Conservation (phyloP, 2,113 vertebrate species). For the Callaeas wilsoni region DNA sequence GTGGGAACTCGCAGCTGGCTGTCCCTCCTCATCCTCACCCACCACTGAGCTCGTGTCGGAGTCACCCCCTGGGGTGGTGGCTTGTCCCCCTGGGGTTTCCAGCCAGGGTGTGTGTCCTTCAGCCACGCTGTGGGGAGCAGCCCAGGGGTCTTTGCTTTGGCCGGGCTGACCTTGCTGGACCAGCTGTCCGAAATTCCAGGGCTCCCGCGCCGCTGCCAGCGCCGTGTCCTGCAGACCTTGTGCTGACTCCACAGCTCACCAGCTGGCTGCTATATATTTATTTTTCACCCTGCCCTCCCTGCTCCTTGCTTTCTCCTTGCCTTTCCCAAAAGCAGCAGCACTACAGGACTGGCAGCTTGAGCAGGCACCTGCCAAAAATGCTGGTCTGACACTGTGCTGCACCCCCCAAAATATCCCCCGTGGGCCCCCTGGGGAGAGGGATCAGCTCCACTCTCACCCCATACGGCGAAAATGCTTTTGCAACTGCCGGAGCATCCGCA, state of each 20-base stretch:
- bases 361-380: neutral
- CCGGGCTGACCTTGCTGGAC: slow-evolving; percentile 20
- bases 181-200: slow-evolving; percentile 54
- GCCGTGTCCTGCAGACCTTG: neutral
- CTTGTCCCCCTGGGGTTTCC: neutral
- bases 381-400: neutral
- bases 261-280: slow-evolving; percentile 56
- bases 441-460: neutral
- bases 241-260: slow-evolving; percentile 62
- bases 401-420: fast-evolving
- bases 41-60: fast-evolving
- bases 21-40: neutral
- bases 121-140: neutral
- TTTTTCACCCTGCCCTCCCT: neutral
- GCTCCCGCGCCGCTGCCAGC: neutral
- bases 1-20: neutral
- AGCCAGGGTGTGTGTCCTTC: neutral
- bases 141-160: neutral
- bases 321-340: neutral
- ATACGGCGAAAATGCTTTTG: neutral
- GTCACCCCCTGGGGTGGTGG: neutral
- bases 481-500: neutral
- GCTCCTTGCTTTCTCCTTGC: neutral
- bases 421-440: neutral
- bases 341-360: neutral